A percentile compares a stretch with the other conserved stretches of the same genome.
phyloP scores from a whole-genome alignment of 2,888 invertebrate genomes.

The Agrotis ipsilon region DNA sequence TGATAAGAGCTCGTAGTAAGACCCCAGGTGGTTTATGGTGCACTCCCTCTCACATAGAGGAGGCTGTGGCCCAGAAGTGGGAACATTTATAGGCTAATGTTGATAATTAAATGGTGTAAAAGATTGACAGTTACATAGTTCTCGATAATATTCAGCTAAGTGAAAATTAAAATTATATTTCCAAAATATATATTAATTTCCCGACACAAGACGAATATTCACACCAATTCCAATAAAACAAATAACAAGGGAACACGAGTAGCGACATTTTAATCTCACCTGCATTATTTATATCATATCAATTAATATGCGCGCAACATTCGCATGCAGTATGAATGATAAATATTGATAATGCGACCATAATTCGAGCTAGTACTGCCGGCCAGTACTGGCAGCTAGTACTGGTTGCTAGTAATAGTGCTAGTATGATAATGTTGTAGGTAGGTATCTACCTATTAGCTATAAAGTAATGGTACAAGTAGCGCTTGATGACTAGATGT shows the following conservation, averaged over 20 bases:
- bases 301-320: conserved; percentile 65
- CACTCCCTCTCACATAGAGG: too few species aligned
- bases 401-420: conserved; percentile 21
- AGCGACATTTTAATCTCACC: conserved; percentile 44
- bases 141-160: background rate
- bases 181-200: background rate
- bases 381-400: conserved; percentile 13
- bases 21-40: too few species aligned
- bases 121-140: background rate
- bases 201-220: conserved; percentile 20
- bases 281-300: conserved; percentile 59
- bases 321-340: conserved; percentile 62
- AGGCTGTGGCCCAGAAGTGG: too few species aligned
- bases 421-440: conserved; percentile 47
- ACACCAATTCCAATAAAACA: conserved; percentile 36
- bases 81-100: too few species aligned
- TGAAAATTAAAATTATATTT: background rate
- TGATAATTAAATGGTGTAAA: too few species aligned
- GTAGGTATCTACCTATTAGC: too few species aligned
- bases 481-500: background rate
- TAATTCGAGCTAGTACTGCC: conserved; percentile 38
- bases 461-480: conserved; percentile 14
- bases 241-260: conserved; percentile 39
- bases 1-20: too few species aligned
- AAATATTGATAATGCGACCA: conserved; percentile 56